A percentile compares a stretch with the other conserved stretches of the same genome.
These are phyloP conservation scores for Choloepus didactylus DNA, from an alignment of 2,797 vertebrate genomes.

Conservation along the genomic window DNA sequence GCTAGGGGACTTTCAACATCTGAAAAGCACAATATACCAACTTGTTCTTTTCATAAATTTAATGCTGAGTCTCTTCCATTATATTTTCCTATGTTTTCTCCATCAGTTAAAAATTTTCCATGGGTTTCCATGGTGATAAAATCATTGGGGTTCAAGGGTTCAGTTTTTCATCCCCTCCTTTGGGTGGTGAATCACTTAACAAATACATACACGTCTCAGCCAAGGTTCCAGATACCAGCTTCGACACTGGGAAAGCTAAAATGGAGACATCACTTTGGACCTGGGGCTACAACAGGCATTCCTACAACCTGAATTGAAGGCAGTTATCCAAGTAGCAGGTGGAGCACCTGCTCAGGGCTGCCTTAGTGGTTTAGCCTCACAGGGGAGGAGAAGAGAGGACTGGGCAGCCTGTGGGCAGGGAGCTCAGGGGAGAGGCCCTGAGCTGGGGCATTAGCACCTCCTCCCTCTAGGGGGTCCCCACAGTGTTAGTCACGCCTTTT, in stretches of 20 bases:
- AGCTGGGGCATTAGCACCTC: too few species aligned
- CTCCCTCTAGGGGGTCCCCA: neutral
- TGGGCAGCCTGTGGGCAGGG: neutral
- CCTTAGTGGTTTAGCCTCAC: neutral
- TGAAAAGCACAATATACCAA: neutral
- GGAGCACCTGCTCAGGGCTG: neutral
- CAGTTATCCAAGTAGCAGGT: neutral
- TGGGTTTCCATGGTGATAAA: neutral
- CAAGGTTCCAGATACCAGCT: neutral
- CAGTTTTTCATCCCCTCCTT: neutral
- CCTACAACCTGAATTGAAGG: neutral
- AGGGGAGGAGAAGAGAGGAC: fast-evolving
- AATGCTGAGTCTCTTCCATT: neutral
- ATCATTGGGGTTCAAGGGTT: neutral
- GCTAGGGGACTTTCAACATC: neutral
- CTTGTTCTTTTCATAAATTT: neutral
- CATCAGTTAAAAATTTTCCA: neutral
- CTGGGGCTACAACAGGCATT: neutral
- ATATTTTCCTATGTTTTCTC: neutral
- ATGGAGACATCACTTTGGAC: neutral
- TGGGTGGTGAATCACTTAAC: neutral
- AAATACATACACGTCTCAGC: neutral
- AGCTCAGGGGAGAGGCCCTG: neutral
- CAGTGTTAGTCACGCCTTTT: neutral
- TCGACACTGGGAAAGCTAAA: neutral